Base-by-base conservation (phyloP, 2,797 vertebrate genomes). In the Pseudotriccus pelzelni region DNA sequence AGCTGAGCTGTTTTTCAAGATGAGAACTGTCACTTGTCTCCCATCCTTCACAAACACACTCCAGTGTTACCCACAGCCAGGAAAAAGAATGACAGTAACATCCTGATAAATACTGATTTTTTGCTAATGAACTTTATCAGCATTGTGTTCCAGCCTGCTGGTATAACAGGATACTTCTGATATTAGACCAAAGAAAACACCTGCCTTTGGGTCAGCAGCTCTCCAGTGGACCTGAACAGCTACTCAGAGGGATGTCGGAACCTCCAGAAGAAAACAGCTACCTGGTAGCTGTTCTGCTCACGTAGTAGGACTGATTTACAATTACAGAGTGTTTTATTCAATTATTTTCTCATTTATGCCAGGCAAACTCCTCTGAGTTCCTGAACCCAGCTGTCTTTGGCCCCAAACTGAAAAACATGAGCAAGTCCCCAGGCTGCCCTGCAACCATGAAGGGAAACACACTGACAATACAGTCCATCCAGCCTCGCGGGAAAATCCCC, bases 371-470 rank as follows among this genome's bases (percentile, higher is more conserved):
- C 60, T 82, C 22, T 3, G 59, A 90, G 78, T 75, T 94, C 62
- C 67, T 79, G 50, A 90, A 73, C 55, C 30, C 59, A 63, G 59
- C 3, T 49, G 44, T 93, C 94, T 94, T 96, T 91, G 91, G 94
- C 69, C 95, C 55, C 62, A 67, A 59, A 87, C 37, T 50, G 69
- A 86, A 88, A 91, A 78, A 77, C 6, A 78, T 1, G 6, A 93
- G 70, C 37, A 89, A 87, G 52, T 94, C 44, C 70, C 74, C 14
- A 70, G 83, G 74, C 83, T 82, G 76, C 70, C 82, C 77, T 78
- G 80, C 66, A 69, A 14, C 70, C 4, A 0, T 8, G 37, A 84
- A 49, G 60, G 39, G 55, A 63, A 81, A 64, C 36, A 58, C n/a
- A 9, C 14, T 8, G 67, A 58, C 76, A 47, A 14, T 0, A 21